Percentiles rank a stretch among this genome's conserved stretches.
Evolutionary conservation across 2,113 vertebrate genomes (phyloP).

Genomic region (Megalops atlanticus): DNA sequence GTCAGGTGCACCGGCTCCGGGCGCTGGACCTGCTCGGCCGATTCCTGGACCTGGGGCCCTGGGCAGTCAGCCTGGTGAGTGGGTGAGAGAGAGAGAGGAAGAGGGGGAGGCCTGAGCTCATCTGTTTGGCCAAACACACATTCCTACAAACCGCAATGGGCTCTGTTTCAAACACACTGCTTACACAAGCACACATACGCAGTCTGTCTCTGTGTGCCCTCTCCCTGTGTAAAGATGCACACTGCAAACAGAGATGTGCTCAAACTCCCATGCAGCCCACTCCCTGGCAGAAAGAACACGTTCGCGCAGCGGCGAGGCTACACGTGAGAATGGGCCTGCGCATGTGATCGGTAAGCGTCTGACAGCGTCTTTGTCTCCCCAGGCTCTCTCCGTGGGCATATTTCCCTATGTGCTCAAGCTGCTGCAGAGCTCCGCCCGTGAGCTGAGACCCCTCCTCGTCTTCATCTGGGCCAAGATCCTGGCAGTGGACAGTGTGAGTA

Average conservation of each 20-base stretch:
- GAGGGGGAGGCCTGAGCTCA: not conserved
- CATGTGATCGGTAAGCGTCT: not conserved
- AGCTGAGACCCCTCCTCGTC: slow-evolving; percentile 91
- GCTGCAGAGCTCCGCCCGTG: slow-evolving; percentile 94
- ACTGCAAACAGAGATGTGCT: too few relatives aligned
- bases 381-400: slow-evolving; percentile 96
- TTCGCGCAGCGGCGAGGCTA: too few relatives aligned
- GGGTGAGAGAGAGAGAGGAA: too few relatives aligned
- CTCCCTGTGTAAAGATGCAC: too few relatives aligned
- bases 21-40: slow-evolving; percentile 90
- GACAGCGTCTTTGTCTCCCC: slow-evolving; percentile 33
- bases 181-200: not conserved
- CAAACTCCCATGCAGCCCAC: not conserved
- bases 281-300: too few relatives aligned
- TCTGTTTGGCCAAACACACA: not conserved
- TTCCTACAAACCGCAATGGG: not conserved
- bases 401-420: slow-evolving; percentile 97
- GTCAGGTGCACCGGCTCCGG: slow-evolving; percentile 92
- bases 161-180: not conserved
- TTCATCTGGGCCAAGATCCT: slow-evolving; percentile 99
- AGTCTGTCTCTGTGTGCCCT: too few relatives aligned
- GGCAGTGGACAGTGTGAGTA: slow-evolving; percentile 95
- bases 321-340: too few relatives aligned
- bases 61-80: slow-evolving; percentile 93
- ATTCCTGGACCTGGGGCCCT: slow-evolving; percentile 95